Percentiles rank a stretch among this genome's conserved stretches.
Conservation (phyloP, 1,140 invertebrate species). For the honey bee (Apis mellifera) region Amel_HAv3.1 CM009936.2:7960501-7961000, state of each 20-base stretch:
- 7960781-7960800: constrained; percentile 15
- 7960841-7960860: background rate
- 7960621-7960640: background rate
- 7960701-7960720: constrained; percentile 27
- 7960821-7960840: background rate
- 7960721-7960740: constrained; percentile 14
- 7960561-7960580: background rate
- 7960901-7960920: background rate
- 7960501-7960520: constrained; percentile 65
- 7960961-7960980: constrained; percentile 48
- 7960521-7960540: constrained; percentile 24
- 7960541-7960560: background rate
- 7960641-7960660: constrained; percentile 34
- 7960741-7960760: constrained; percentile 18
- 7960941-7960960: constrained; percentile 14
- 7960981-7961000: constrained; percentile 40
- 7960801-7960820: constrained; percentile 27
- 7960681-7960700: constrained; percentile 8
- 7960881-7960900: background rate
- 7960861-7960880: too few relatives aligned
- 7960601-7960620: background rate
- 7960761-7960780: background rate
- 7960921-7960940: constrained; percentile 23
- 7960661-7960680: constrained; percentile 22
- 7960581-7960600: constrained; percentile 2